phyloP scores from a whole-genome alignment of 2,797 vertebrate genomes.

The Channallabes apus region DNA sequence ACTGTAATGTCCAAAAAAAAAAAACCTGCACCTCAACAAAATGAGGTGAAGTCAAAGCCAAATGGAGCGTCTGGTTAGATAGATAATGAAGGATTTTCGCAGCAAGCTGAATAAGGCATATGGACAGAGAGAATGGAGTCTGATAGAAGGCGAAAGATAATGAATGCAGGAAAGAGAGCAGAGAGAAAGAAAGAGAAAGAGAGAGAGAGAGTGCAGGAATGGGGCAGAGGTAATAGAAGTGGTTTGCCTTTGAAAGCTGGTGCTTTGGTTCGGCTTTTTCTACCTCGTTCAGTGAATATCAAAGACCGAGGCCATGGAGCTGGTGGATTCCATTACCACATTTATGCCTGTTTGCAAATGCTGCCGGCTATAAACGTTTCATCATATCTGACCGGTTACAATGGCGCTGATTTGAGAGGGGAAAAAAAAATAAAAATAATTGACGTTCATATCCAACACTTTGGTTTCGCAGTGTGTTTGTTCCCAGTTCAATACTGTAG shows the following conservation, averaged over 20 bases:
- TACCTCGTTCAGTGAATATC: slow-evolving; percentile 12
- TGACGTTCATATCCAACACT: not conserved
- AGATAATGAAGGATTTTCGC: slow-evolving; percentile 16
- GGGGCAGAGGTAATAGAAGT: slow-evolving; percentile 50
- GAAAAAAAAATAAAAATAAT: not conserved
- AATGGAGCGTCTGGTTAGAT: slow-evolving; percentile 15
- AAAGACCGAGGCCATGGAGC: slow-evolving; percentile 27
- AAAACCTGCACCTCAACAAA: not conserved
- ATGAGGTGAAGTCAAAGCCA: slow-evolving; percentile 20
- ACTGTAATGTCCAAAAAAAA: not conserved
- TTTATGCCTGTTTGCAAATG: slow-evolving; percentile 33
- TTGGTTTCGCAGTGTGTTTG: slow-evolving; percentile 1
- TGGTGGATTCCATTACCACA: slow-evolving; percentile 30
- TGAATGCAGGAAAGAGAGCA: slow-evolving; percentile 6
- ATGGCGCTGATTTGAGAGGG: slow-evolving; percentile 27
- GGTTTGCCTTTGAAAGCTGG: slow-evolving; percentile 30
- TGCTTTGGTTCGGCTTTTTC: slow-evolving; percentile 27
- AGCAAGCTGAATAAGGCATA: slow-evolving; percentile 14
- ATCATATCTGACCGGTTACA: not conserved
- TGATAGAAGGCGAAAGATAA: not conserved
- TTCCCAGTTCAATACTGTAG: not conserved
- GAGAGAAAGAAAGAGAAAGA: not conserved
- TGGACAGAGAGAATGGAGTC: slow-evolving; percentile 6
- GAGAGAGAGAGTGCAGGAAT: not conserved
- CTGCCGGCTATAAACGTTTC: slow-evolving; percentile 19